These are phyloP conservation scores for Agrochola macilenta DNA, from an alignment of 2,888 invertebrate genomes.

Conservation along the genomic window DNA sequence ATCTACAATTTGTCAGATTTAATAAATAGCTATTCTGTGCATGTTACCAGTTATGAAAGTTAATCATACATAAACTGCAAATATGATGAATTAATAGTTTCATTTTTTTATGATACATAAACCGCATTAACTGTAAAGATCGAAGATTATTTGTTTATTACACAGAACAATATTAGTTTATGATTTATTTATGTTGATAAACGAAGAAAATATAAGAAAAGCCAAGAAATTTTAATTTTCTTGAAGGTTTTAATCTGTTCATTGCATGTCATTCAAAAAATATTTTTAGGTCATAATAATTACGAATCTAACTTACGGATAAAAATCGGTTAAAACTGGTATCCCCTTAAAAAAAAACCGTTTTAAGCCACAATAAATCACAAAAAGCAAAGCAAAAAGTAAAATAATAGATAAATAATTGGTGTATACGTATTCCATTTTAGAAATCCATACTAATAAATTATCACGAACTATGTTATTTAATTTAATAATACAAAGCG, in stretches of 20 bases:
- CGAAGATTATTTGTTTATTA: conserved; percentile 13
- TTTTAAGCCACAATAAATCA: neutral
- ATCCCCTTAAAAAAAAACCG: neutral
- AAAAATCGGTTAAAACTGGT: neutral
- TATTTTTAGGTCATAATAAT: neutral
- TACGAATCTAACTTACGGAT: neutral
- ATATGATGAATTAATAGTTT: conserved; percentile 1
- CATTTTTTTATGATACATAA: conserved; percentile 22
- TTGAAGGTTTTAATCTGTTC: neutral
- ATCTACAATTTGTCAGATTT: neutral
- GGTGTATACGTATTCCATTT: neutral
- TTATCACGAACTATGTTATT: neutral
- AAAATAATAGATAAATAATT: too few species aligned
- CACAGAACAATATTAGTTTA: neutral
- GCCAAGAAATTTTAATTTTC: neutral
- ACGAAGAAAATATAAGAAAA: neutral
- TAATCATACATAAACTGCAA: conserved; percentile 2
- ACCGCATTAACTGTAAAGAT: conserved; percentile 22
- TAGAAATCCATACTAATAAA: neutral
- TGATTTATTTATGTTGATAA: neutral
- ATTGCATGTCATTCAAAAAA: neutral
- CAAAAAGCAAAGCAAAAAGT: neutral
- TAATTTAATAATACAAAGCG: neutral
- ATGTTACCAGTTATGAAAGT: conserved; percentile 5
- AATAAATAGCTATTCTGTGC: neutral